phyloP scores from a whole-genome alignment of 1,140 invertebrate species.

The Thrips palmi region DNA sequence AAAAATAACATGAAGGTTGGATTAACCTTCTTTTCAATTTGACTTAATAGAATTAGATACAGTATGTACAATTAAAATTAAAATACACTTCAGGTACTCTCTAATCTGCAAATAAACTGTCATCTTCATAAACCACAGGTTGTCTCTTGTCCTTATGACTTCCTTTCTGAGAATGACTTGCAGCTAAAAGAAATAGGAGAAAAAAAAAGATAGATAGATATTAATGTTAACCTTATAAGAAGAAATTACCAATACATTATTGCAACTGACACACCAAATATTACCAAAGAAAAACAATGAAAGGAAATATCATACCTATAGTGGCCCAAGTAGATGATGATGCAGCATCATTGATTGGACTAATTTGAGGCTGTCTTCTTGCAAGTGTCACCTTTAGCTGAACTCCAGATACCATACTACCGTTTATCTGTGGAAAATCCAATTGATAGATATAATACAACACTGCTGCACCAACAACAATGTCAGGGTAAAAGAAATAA shows the following conservation, averaged over 20 bases:
- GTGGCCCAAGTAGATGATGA: conserved; percentile 64
- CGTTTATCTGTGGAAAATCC: conserved; percentile 45
- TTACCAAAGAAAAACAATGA: neutral
- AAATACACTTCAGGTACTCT: no score
- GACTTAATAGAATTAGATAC: no score
- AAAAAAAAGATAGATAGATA: neutral
- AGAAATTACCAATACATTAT: conserved; percentile 6
- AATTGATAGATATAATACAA: conserved; percentile 10
- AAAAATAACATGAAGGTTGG: no score
- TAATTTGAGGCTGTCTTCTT: conserved; percentile 61
- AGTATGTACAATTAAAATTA: no score
- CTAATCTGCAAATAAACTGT: no score
- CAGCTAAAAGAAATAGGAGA: conserved; percentile 32
- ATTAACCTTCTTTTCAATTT: no score
- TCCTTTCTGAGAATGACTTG: conserved; percentile 66
- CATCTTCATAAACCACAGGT: conserved; percentile 48
- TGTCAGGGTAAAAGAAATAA: neutral
- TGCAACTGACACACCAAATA: neutral
- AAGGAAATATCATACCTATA: conserved; percentile 31
- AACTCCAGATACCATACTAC: conserved; percentile 57
- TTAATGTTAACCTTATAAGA: no score
- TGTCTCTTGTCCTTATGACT: conserved; percentile 53
- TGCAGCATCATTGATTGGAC: conserved; percentile 54
- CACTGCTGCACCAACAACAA: conserved; percentile 1
- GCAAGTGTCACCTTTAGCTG: conserved; percentile 66